Base-by-base conservation (phyloP, 2,888 invertebrate species). In the Eupithecia subfuscata region DNA sequence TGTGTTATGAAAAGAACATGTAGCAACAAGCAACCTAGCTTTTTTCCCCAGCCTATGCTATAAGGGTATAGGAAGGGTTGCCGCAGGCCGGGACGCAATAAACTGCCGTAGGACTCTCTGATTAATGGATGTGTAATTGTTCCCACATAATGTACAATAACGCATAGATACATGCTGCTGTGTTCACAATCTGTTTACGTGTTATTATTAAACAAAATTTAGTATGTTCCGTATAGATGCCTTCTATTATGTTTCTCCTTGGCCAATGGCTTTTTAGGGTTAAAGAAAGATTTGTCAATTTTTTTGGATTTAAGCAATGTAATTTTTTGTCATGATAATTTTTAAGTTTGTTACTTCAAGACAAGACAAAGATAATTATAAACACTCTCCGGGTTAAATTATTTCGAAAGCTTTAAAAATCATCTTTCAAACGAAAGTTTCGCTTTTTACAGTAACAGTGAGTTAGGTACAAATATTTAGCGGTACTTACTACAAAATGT, bases 111-210 rank as follows among this genome's bases (percentile, higher is more conserved):
- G 90, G 88, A 88, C 89, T 84, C 67, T 80, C 87, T 93, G 92
- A 93, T 92, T 91, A 92, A 92, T 92, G 92, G 87, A 84, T 86
- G 88, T 90, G 91, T 93, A 93, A 93, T 93, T 93, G 91, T 91
- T 91, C 90, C 91, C 90, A 91, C 91, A 92, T 91, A 91, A 91
- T 92, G 91, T 91, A 91, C 89, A 89, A 89, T 90, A 90, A 88
- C 88, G 85, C 79, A 88, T 88, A 89, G 89, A 90, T 89, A 88
- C 88, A 88, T 67, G 34, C 60, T 60, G 22, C 60, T 83, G 83
- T 83, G 11, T 52, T n/a, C 34, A 72, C 63, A 56, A 69, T 73
- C 68, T 69, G 76, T 70, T 71, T 48, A 40, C 40, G 37, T 63
- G 40, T 70, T 69, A 71, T 25, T 25, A 60, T 60, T 60, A 56